These are phyloP conservation scores for Cyclina sinensis DNA, from an alignment of 1,140 invertebrate genomes.

Conservation along the genomic window DNA sequence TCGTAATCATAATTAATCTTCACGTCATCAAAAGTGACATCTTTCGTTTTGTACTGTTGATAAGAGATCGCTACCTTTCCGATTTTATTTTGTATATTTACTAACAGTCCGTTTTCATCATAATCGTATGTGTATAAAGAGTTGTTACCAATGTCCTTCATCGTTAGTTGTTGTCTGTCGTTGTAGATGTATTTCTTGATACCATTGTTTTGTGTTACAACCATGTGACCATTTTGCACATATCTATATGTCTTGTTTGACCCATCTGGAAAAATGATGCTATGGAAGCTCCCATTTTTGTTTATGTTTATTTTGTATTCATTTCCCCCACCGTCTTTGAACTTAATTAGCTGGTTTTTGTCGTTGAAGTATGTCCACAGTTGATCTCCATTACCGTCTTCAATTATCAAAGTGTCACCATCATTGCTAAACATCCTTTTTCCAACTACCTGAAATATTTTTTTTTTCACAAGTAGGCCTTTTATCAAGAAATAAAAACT, in stretches of 20 bases:
- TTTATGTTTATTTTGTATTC: constrained; percentile 8
- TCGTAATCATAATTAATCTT: background rate
- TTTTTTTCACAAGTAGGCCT: too few relatives aligned
- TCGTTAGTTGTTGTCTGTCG: background rate
- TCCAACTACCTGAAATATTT: background rate
- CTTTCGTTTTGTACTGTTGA: background rate
- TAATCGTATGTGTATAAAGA: background rate
- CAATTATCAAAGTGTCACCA: background rate
- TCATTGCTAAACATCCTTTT: background rate
- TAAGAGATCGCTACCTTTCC: background rate
- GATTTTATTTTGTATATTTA: background rate
- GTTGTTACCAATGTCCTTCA: background rate
- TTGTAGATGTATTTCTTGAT: constrained; percentile 7
- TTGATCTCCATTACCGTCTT: constrained; percentile 31
- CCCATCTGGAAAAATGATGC: constrained; percentile 24
- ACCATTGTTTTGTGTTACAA: background rate
- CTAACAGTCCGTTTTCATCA: constrained; percentile 5
- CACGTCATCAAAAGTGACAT: background rate
- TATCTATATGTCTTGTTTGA: constrained; percentile 13
- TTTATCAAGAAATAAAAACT: too few relatives aligned
- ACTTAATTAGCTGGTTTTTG: background rate
- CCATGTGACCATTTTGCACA: background rate
- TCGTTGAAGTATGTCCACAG: background rate
- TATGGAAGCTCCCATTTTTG: background rate
- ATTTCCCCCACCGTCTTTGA: constrained; percentile 28